Percentiles rank a stretch among this genome's conserved stretches.
Conservation (phyloP, 1,140 invertebrate species). For the Monochamus saltuarius region DNA sequence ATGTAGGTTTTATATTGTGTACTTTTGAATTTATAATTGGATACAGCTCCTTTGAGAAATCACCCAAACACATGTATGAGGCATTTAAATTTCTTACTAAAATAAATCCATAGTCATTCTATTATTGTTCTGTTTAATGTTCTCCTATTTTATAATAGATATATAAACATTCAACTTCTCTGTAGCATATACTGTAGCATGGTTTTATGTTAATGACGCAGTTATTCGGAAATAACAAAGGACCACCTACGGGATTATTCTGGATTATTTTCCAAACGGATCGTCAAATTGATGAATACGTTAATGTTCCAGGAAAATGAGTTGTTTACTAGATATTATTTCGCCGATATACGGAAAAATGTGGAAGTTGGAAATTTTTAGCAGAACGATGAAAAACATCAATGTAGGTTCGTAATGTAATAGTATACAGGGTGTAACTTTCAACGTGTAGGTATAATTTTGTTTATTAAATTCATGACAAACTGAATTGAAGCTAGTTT, state of each 20-base stretch:
- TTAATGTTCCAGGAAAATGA: too few relatives aligned
- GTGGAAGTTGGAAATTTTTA: too few relatives aligned
- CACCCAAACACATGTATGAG: constrained; percentile 19
- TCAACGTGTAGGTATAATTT: too few relatives aligned
- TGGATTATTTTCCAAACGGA: too few relatives aligned
- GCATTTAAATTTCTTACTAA: constrained; percentile 24
- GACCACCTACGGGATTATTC: background rate
- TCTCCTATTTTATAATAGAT: constrained; percentile 27
- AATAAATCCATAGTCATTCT: constrained; percentile 26
- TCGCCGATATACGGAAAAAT: too few relatives aligned
- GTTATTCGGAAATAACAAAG: constrained; percentile 2
- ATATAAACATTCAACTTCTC: constrained; percentile 24
- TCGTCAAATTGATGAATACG: too few relatives aligned
- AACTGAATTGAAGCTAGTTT: too few relatives aligned
- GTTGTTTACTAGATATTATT: too few relatives aligned
- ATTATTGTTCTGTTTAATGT: constrained; percentile 31
- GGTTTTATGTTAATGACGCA: constrained; percentile 16
- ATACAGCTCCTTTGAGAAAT: constrained; percentile 27
- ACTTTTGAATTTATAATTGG: constrained; percentile 29
- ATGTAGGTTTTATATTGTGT: constrained; percentile 25
- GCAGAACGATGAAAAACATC: too few relatives aligned
- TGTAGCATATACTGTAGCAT: constrained; percentile 17
- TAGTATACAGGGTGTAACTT: too few relatives aligned
- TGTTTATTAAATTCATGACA: too few relatives aligned
- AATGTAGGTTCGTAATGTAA: too few relatives aligned